Evolutionary conservation across 2,113 vertebrate species (phyloP), one percentile per base, ranked within the genome.

Genomic region (Chaenocephalus aceratus): DNA sequence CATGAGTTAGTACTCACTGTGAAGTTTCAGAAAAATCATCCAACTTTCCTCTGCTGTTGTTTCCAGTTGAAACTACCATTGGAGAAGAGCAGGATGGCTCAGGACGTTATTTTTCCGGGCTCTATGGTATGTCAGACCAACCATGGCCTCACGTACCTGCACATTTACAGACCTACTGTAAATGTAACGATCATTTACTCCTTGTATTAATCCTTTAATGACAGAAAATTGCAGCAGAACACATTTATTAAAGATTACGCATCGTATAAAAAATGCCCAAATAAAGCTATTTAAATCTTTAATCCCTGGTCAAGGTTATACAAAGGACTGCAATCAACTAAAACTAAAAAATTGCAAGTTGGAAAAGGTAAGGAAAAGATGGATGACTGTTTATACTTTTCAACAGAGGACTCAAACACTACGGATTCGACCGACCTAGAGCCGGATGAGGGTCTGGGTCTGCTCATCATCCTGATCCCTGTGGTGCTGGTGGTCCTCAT

Each of bases 401-500:
- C 2, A 13, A 4, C 21, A 26, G 6, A 0, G 10, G 10, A 18
- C 4, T 3, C 16, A 2, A 14, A 0, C 4, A 0, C 0, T 7
- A 1, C 2, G 0, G 16, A 0, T 16, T 0, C 0, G 9, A 10
- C 1, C 12, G 1, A 0, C 0, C 0, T 4, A 14, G 61, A 3
- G 0, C 36, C 6, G 0, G 9, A 4, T 0, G 63, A 77, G 0
- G 5, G 1, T 23, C 52, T 53, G 41, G 57, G 9, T 58, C 3
- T n/a, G 53, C 71, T 85, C 48, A 58, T 89, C 67, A 84, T 92
- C 61, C 21, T 91, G n/a, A 74, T 92, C 57, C 79, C 90, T 0
- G 88, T 88, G 52, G 85, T 65, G 10, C 71, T 94, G 77, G 89
- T 72, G 49, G 65, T 89, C 4, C 0, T 91, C 0, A 72, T 93